Percentiles rank a stretch among this genome's conserved stretches.
These are phyloP conservation scores for Stegana nigrithorax DNA, from an alignment of 2,888 invertebrate species.

Conservation along the genomic window DNA sequence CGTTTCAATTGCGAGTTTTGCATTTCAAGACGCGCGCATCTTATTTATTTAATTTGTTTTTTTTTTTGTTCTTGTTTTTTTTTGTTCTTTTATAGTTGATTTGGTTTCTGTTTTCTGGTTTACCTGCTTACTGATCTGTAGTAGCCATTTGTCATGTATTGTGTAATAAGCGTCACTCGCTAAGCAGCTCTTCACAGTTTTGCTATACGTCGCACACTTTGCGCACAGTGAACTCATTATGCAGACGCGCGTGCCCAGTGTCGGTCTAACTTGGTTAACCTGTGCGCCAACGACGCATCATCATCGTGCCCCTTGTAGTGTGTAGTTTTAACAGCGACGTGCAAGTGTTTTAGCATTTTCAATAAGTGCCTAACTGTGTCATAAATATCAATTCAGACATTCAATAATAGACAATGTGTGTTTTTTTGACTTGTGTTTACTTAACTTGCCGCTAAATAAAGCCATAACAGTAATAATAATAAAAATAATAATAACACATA, in stretches of 20 bases:
- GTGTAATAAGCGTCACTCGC: too few relatives aligned
- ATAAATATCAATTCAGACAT: too few relatives aligned
- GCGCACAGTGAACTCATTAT: conserved; percentile 44
- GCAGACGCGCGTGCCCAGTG: conserved; percentile 59
- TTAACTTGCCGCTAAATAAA: too few relatives aligned
- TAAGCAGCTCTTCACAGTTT: too few relatives aligned
- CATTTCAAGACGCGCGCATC: conserved; percentile 25
- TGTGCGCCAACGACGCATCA: background rate
- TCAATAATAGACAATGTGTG: conserved; percentile 6
- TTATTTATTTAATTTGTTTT: background rate
- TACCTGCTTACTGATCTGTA: too few relatives aligned
- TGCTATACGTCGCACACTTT: background rate
- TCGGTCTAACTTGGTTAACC: conserved; percentile 45
- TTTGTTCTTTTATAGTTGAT: too few relatives aligned
- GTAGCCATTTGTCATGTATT: too few relatives aligned
- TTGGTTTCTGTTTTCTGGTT: too few relatives aligned
- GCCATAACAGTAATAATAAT: too few relatives aligned
- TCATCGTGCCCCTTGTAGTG: background rate
- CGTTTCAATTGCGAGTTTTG: conserved; percentile 17
- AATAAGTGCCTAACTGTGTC: conserved; percentile 1
- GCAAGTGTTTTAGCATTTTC: too few relatives aligned
- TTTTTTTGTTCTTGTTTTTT: too few relatives aligned
- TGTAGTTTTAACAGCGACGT: background rate
- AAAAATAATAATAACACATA: background rate
- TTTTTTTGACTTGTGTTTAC: background rate